phyloP scores from a whole-genome alignment of 2,797 vertebrate genomes.

The Propithecus perrieri region DNA sequence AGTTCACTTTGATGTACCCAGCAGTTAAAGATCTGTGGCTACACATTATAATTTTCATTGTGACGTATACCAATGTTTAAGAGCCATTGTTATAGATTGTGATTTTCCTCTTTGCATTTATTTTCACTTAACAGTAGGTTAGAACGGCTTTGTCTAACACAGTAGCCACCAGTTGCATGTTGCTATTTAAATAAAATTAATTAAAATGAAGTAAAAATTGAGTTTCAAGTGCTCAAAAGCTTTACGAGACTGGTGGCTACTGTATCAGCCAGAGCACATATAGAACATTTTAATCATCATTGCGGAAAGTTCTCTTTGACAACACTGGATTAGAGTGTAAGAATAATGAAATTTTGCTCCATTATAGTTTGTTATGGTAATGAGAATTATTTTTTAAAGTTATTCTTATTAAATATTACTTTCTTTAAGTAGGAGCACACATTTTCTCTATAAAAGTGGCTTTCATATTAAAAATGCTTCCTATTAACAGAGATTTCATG shows the following conservation, averaged over 20 bases:
- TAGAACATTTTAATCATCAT: neutral
- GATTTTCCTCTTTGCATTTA: neutral
- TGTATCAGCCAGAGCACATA: neutral
- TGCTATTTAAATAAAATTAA: constrained; percentile 7
- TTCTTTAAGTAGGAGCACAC: neutral
- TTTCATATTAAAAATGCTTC: neutral
- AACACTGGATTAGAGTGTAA: neutral
- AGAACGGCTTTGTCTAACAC: neutral
- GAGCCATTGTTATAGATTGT: neutral
- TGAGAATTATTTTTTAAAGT: neutral
- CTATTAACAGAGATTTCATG: neutral
- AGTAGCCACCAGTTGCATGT: neutral
- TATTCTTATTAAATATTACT: neutral
- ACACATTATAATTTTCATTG: neutral
- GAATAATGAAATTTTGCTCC: neutral
- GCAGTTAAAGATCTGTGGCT: neutral
- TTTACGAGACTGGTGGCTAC: neutral
- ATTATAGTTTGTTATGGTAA: neutral
- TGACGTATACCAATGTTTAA: neutral
- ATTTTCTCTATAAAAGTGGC: constrained; percentile 14
- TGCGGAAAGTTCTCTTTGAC: neutral
- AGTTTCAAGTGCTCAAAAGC: neutral
- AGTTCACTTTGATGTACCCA: neutral
- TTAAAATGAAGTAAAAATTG: neutral
- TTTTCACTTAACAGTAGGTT: neutral